Base-by-base conservation (phyloP, 2,113 vertebrate species). In the Labeo catla region DNA sequence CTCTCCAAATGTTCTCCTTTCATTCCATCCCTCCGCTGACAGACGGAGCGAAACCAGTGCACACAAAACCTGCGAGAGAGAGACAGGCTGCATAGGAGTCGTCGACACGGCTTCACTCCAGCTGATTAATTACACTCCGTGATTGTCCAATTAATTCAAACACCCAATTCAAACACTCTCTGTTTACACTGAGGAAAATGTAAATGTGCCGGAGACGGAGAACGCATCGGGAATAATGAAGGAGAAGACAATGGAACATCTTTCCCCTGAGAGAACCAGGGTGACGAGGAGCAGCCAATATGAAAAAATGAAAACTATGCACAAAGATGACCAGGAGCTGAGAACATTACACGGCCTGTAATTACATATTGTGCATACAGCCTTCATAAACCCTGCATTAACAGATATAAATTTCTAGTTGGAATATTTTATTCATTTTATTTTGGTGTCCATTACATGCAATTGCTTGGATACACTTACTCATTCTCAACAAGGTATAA, bases 101-200 rank as follows among this genome's bases (percentile, higher is more conserved):
- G 16, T 43, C 12, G 79, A 65, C 80, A 68, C 16, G 28, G 47
- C 74, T 50, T 84, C 50, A 54, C 83, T 76, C 78, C 68, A 73
- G 50, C 73, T 87, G 88, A 89, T 89, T 86, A 87, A 89, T 89
- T 86, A 87, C 83, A 87, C 50, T 39, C 81, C 50, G 57, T 83
- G 81, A 83, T 83, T 57, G 81, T 83, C 81, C 66, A 83, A 83
- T 83, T 73, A 83, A 83, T 57, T 83, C 81, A 70, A 83, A 34
- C 83, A 43, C 43, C 76, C 76, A 63, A 84, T 81, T 52, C 66
- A 86, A 83, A 86, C 70, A 63, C 59, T 50, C 34, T 19, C 57
- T 84, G 82, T 73, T 59, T 84, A 84, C 82, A 74, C 82, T 57
- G 66, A 66, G 68, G 49, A 59, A 59, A 84, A 81, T 73, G 47